Evolutionary conservation across 2,797 vertebrate genomes (phyloP), one percentile per base, ranked within the genome.

Genomic region (Hoplostethus atlanticus): DNA sequence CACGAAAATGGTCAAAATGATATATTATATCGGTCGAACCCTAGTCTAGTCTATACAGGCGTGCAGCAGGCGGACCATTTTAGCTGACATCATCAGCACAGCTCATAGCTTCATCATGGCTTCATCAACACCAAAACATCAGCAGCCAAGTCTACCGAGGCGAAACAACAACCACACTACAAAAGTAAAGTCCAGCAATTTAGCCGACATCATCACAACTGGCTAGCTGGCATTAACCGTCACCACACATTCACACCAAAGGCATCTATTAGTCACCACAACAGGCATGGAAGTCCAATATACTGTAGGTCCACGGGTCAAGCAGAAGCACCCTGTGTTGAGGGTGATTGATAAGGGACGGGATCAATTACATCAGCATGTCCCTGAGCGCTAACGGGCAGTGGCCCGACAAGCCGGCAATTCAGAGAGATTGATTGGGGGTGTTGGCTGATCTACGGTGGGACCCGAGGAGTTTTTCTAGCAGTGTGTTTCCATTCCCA

Each of bases 401-500:
- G 73, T 69, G 73, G 79, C 79, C 80, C 84, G 84, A 87, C 80
- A 84, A 75, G 65, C 73, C 80, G 53, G 46, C 84, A 83, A 83
- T 84, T 65, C 80, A 71, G 56, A 71, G 36, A 31, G 56, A 87
- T 85, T 72, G 84, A 89, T 85, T 76, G 30, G 12, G 16, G 51
- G 46, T 31, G 17, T 44, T 73, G 85, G 86, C 76, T 83, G 77
- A 87, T 84, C 38, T 68, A 13, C 38, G 47, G 34, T 4, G n/a
- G 30, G 44, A 62, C 34, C 6, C 28, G 1, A 30, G 13, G 6
- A 40, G 15, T 12, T 48, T 5, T 34, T 65, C 44, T 0, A 7
- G 17, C 42, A 31, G 0, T 53, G 28, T n/a, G 15, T 31, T 16
- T 64, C 6, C n/a, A 21, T 34, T 21, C 8, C 46, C 31, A 4